A percentile compares a stretch with the other conserved stretches of the same genome.
Evolutionary conservation across 2,888 invertebrate genomes (phyloP).

Genomic region (Chrysotoxum bicinctum): DNA sequence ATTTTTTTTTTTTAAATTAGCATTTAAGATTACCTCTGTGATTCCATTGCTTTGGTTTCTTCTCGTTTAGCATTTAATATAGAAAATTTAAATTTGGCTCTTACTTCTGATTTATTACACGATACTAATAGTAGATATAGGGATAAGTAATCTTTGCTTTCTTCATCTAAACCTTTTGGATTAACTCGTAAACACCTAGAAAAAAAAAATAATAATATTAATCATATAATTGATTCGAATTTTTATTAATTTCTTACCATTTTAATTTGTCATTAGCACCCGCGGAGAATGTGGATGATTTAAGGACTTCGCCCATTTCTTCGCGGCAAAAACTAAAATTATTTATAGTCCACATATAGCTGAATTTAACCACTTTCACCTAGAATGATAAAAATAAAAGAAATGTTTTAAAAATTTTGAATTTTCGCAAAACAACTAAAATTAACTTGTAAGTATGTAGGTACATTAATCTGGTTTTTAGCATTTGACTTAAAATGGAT

Average conservation of each 20-base stretch:
- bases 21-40: slow-evolving; percentile 83
- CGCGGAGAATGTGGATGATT: slow-evolving; percentile 99
- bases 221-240: not conserved
- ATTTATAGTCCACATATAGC: slow-evolving; percentile 99
- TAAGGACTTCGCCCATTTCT: slow-evolving; percentile 99
- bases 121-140: slow-evolving; percentile 99
- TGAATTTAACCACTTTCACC: slow-evolving; percentile 99
- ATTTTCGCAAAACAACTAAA: no score
- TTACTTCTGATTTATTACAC: slow-evolving; percentile 99
- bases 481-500: no score
- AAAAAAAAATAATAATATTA: slow-evolving; percentile 27
- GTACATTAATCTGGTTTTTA: no score
- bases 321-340: slow-evolving; percentile 99
- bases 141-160: slow-evolving; percentile 99
- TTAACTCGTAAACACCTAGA: slow-evolving; percentile 98
- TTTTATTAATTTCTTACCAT: slow-evolving; percentile 85
- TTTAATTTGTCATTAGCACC: slow-evolving; percentile 99
- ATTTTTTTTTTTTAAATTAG: not conserved
- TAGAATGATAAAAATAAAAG: slow-evolving; percentile 83
- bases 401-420: not conserved
- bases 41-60: slow-evolving; percentile 99
- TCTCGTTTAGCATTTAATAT: slow-evolving; percentile 99
- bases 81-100: slow-evolving; percentile 99
- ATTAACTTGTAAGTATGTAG: no score
- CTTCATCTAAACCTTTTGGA: slow-evolving; percentile 99